These are phyloP conservation scores for Morelia viridis DNA, from an alignment of 2,797 vertebrate genomes.

Conservation along the genomic window DNA sequence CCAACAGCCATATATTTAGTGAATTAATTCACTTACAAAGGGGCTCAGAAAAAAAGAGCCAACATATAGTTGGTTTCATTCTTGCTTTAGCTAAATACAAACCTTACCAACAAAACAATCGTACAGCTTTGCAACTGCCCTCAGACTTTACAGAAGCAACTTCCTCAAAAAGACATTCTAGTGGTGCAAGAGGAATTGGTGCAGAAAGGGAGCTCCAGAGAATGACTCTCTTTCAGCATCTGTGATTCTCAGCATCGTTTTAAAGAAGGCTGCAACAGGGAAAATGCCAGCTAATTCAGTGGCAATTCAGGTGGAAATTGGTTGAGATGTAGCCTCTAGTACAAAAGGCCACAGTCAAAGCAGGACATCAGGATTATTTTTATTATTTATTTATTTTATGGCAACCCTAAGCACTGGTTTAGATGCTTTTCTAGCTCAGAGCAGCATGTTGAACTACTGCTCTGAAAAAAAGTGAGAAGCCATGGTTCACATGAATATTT, in stretches of 20 bases:
- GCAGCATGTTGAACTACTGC: not conserved
- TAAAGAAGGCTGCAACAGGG: not conserved
- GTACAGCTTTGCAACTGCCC: not conserved
- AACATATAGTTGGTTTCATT: slow-evolving; percentile 40
- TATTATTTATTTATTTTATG: not conserved
- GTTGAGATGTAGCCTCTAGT: not conserved
- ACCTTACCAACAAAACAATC: slow-evolving; percentile 5
- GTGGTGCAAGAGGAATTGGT: not conserved
- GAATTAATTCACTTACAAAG: slow-evolving; percentile 47
- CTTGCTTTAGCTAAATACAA: not conserved
- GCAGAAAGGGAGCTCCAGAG: not conserved
- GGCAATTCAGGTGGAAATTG: not conserved
- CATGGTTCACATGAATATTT: not conserved
- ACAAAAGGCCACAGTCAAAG: not conserved
- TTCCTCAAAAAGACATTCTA: not conserved
- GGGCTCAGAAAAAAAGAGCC: slow-evolving; percentile 10
- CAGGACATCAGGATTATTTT: not conserved
- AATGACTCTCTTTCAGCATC: not conserved
- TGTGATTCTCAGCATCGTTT: not conserved
- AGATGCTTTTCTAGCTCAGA: not conserved
- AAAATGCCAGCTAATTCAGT: not conserved
- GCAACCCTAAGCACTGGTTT: not conserved
- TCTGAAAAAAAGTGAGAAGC: not conserved
- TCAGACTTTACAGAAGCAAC: accelerated
- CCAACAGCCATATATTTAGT: slow-evolving; percentile 41